phyloP scores from a whole-genome alignment of 2,888 invertebrate genomes.

The Arenicola marina region DNA sequence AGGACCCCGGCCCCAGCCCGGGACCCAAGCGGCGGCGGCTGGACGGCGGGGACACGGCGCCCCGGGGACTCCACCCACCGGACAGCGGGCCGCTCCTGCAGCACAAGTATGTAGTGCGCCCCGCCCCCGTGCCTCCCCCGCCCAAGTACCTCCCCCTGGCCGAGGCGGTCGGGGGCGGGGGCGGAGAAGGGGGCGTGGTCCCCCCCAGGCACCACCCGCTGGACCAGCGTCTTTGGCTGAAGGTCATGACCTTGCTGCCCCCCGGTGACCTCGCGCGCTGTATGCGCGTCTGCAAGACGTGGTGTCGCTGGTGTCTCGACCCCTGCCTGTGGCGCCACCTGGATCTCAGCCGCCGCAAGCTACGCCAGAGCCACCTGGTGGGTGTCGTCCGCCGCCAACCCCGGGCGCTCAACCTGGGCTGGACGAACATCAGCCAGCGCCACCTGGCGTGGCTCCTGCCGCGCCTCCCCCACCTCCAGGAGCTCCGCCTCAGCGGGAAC shows the following conservation, averaged over 20 bases:
- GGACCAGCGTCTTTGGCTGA: constrained; percentile 57
- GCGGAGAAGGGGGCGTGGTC: too few species aligned
- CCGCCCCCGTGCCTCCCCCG: constrained; percentile 48
- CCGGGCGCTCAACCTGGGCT: constrained; percentile 79
- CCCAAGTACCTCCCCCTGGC: constrained; percentile 43
- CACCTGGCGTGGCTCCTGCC: constrained; percentile 92
- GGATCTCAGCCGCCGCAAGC: constrained; percentile 66
- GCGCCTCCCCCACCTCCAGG: constrained; percentile 80
- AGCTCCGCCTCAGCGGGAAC: constrained; percentile 74
- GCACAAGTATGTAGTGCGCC: constrained; percentile 44
- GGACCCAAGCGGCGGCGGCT: too few species aligned
- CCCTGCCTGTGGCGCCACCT: constrained; percentile 83
- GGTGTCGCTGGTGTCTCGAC: constrained; percentile 84
- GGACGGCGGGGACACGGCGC: not conserved
- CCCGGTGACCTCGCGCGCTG: constrained; percentile 67
- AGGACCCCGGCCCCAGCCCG: too few species aligned
- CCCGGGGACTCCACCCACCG: not conserved
- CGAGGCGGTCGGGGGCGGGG: too few species aligned
- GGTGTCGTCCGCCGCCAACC: constrained; percentile 90
- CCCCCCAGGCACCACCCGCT: constrained; percentile 46
- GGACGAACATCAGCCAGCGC: constrained; percentile 84
- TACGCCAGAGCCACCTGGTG: constrained; percentile 63
- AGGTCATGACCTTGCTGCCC: constrained; percentile 61
- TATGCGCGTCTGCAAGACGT: constrained; percentile 80
- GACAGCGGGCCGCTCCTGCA: not conserved